Percentiles rank a stretch among this genome's conserved stretches.
Evolutionary conservation across 2,797 vertebrate genomes (phyloP).

Genomic region (Sebastes trivittatus): DNA sequence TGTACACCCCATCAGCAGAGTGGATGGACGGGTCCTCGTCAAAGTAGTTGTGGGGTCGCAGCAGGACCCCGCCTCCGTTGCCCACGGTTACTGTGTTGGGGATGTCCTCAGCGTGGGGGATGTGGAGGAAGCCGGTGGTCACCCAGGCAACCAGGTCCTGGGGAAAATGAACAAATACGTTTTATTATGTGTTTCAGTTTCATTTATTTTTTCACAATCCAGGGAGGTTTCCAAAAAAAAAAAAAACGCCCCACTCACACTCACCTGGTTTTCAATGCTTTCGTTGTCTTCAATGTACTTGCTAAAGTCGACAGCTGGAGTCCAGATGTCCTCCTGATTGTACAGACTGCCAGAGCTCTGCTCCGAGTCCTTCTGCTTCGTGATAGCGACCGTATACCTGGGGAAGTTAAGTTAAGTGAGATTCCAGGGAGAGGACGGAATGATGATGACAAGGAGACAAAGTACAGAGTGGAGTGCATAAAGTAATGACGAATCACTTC

Average conservation of each 20-base stretch:
- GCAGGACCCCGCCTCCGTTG: slow-evolving; percentile 87
- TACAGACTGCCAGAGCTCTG: slow-evolving; percentile 87
- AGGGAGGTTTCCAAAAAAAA: neutral
- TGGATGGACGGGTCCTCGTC: slow-evolving; percentile 86
- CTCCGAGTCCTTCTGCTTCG: slow-evolving; percentile 88
- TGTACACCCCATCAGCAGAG: slow-evolving; percentile 83
- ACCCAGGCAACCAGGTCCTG: slow-evolving; percentile 82
- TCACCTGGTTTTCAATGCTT: slow-evolving; percentile 86
- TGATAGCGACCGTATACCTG: slow-evolving; percentile 93
- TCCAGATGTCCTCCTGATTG: slow-evolving; percentile 91
- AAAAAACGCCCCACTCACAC: neutral
- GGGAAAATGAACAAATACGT: neutral
- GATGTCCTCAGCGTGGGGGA: slow-evolving; percentile 91
- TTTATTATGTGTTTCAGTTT: neutral
- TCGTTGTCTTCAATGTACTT: slow-evolving; percentile 90
- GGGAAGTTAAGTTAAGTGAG: neutral
- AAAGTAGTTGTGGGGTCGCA: slow-evolving; percentile 94
- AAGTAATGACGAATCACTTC: neutral
- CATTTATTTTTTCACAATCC: neutral
- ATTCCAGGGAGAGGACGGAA: neutral
- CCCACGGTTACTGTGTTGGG: slow-evolving; percentile 92
- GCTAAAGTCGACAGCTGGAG: slow-evolving; percentile 84
- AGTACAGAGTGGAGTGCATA: neutral
- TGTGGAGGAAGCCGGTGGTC: slow-evolving; percentile 90
- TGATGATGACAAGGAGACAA: neutral